A percentile compares a stretch with the other conserved stretches of the same genome.
Evolutionary conservation across 2,888 invertebrate species (phyloP).

Genomic region (Drosophila meridionalis): DNA sequence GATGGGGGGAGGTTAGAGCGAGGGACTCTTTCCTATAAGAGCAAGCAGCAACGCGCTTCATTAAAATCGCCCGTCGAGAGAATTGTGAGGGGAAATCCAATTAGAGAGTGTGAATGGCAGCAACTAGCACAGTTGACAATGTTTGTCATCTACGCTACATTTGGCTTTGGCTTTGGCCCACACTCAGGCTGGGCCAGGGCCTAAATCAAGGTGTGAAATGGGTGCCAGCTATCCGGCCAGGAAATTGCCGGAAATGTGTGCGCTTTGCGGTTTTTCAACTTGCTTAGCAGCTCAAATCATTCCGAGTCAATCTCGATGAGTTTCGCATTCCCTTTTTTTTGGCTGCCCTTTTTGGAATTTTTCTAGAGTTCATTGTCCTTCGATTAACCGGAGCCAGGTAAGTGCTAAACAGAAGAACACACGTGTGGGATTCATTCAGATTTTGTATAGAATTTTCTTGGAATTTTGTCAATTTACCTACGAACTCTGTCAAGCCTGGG

Average conservation of each 20-base stretch:
- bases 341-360: background rate
- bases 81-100: conserved; percentile 17
- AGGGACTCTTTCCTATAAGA: too few species aligned
- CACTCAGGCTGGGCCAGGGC: background rate
- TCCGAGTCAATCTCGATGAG: conserved; percentile 11
- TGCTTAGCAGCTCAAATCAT: conserved; percentile 24
- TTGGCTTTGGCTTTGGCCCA: conserved; percentile 38
- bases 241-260: conserved; percentile 62
- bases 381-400: conserved; percentile 2
- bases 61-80: conserved; percentile 22
- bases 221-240: conserved; percentile 10
- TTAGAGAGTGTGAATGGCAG: conserved; percentile 24
- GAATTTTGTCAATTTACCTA: background rate
- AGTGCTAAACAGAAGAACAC: background rate
- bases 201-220: conserved; percentile 29
- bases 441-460: background rate
- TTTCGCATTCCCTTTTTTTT: background rate
- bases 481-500: background rate
- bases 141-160: conserved; percentile 67
- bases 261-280: conserved; percentile 36
- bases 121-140: conserved; percentile 50
- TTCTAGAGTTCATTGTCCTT: background rate
- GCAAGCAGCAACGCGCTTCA: conserved; percentile 15
- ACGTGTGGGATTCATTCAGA: background rate
- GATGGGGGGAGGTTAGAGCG: background rate